phyloP scores from a whole-genome alignment of 2,113 vertebrate genomes.

The Xiphorhynchus elegans region DNA sequence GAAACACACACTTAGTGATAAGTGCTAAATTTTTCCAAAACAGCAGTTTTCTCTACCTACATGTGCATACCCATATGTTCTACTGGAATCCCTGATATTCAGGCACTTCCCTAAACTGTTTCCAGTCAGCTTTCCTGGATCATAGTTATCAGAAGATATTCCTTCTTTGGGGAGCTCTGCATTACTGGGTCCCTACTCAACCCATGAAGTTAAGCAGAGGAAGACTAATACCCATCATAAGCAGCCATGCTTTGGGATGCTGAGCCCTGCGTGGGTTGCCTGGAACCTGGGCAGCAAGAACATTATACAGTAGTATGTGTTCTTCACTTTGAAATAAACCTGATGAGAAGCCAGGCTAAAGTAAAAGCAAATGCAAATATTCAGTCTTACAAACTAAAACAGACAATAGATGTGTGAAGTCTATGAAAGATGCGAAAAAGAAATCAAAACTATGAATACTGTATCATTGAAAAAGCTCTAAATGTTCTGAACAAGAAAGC shows the following conservation, averaged over 20 bases:
- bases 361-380: background rate
- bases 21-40: background rate
- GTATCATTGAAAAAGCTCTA: background rate
- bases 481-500: background rate
- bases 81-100: background rate
- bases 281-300: background rate
- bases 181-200: background rate
- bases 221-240: background rate
- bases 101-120: background rate
- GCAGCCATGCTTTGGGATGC: background rate
- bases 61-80: rapidly evolving
- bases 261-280: background rate
- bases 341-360: background rate
- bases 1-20: background rate
- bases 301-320: background rate
- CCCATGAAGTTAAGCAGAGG: background rate
- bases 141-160: background rate
- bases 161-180: background rate
- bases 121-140: background rate
- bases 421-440: background rate
- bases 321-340: background rate
- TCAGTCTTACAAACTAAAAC: background rate
- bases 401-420: rapidly evolving
- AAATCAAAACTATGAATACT: background rate
- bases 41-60: background rate